These are phyloP conservation scores for Axea sp. DNA, from an alignment of 2,888 invertebrate genomes.

Conservation along the genomic window DNA sequence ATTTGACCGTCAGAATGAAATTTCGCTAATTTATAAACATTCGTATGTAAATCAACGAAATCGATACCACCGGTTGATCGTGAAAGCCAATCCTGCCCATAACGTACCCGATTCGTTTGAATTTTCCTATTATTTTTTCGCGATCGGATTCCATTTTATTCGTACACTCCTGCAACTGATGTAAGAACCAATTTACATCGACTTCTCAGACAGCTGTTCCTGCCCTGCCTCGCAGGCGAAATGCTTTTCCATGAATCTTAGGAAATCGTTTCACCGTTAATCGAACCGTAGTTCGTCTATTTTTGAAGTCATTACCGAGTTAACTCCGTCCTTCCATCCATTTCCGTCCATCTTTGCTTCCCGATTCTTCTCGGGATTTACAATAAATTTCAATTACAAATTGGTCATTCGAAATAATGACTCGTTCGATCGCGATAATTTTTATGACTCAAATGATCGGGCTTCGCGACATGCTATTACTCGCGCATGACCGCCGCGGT, in stretches of 20 bases:
- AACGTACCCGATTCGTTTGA: constrained; percentile 4
- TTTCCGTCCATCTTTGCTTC: constrained; percentile 42
- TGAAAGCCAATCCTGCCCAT: background rate
- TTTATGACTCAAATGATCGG: constrained; percentile 31
- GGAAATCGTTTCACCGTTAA: constrained; percentile 60
- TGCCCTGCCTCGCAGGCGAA: constrained; percentile 44
- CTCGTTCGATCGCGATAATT: constrained; percentile 38
- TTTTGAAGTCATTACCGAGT: constrained; percentile 54
- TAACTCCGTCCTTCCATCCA: constrained; percentile 51
- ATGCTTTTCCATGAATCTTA: constrained; percentile 58
- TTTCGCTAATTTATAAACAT: too few species aligned
- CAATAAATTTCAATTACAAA: constrained; percentile 52
- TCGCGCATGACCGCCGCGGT: constrained; percentile 1
- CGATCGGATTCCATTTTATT: constrained; percentile 43
- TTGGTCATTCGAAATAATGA: constrained; percentile 51
- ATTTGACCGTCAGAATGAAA: too few species aligned
- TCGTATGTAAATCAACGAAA: constrained; percentile 4
- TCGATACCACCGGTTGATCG: background rate
- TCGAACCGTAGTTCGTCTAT: constrained; percentile 57
- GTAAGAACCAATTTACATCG: constrained; percentile 62
- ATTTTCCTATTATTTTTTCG: constrained; percentile 28
- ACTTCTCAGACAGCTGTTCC: constrained; percentile 60
- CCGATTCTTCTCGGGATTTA: constrained; percentile 27
- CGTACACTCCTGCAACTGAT: constrained; percentile 55
- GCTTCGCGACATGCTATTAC: constrained; percentile 29